Evolutionary conservation across 35 echinoderm and acorn worm genomes (phyloP).

Genomic region (Lytechinus pictus): DNA sequence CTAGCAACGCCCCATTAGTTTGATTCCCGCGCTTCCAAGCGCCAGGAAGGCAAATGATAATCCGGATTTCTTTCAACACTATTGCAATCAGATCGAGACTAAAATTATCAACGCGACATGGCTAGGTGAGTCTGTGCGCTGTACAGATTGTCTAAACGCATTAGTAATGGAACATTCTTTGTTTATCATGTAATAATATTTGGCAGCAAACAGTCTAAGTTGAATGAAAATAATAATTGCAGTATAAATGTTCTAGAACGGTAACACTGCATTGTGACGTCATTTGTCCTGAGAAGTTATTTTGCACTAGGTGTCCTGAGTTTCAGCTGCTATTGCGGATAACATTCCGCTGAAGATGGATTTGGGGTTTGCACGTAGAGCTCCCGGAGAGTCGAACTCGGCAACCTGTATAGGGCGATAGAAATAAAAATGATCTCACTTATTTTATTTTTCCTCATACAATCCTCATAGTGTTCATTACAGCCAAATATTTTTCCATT

Average conservation of each 20-base stretch:
- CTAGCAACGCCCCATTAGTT: too few relatives aligned
- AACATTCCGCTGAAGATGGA: conserved; percentile 77
- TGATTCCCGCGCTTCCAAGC: too few relatives aligned
- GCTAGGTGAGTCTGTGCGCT: too few relatives aligned
- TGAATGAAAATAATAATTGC: neutral
- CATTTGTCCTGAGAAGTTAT: too few relatives aligned
- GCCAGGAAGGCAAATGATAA: too few relatives aligned
- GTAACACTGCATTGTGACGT: neutral
- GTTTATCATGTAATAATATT: too few relatives aligned
- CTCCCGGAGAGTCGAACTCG: conserved; percentile 80
- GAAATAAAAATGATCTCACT: neutral
- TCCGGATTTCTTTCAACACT: too few relatives aligned
- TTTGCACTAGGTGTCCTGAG: neutral
- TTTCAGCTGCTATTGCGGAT: conserved; percentile 36
- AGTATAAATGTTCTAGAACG: too few relatives aligned
- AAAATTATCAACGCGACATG: too few relatives aligned
- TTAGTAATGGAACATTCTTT: too few relatives aligned
- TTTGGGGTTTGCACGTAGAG: conserved; percentile 48
- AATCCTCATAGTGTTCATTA: neutral
- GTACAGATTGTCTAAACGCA: too few relatives aligned
- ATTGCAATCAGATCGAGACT: too few relatives aligned
- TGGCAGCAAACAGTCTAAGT: neutral
- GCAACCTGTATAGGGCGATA: conserved; percentile 53
- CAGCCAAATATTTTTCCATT: neutral
- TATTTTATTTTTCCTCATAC: neutral